Evolutionary conservation across 2,888 invertebrate genomes (phyloP), one percentile per base, ranked within the genome.

Genomic region (Leptinotarsa peninsularis): DNA sequence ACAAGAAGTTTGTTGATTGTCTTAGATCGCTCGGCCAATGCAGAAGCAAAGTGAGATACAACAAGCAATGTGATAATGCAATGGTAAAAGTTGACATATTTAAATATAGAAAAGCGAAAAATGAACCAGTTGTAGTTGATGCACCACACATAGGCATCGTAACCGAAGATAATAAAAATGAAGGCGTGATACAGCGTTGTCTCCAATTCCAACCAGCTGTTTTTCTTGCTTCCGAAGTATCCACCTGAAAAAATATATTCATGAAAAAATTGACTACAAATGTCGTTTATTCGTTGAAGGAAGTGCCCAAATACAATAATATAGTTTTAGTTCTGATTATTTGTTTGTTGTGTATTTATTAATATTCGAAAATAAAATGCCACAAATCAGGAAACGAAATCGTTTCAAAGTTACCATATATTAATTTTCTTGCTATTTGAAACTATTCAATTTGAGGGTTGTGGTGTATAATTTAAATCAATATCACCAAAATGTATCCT

Each of bases 91-190:
- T 66, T 71, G 4, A 78, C 27, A 50, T 78, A 79, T 60, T 49
- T 78, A 21, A 75, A 76, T 2, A 79, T 4, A 4, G 15, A 66
- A 43, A 72, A 79, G 15, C 66, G 67, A 21, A 76, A 69, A 13
- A 72, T n/a, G 14, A 27, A 18, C 78, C 76, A 76, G 2, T 66
- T 75, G 49, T 76, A 73, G 56, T 73, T 78, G 14, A 66, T 21
- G 56, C 68, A 77, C 70, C 72, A 74, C 21, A 77, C 68, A 18
- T 77, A 79, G 23, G 73, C 76, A 49, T 79, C 79, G 71, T 79
- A 79, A 43, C 74, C 72, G 50, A 72, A 77, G 14, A 77, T 70
- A 66, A 66, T 52, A 4, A 75, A 50, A 13, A 79, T 49, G 4
- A 69, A 21, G 4, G 73, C 5, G 68, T 78, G 74, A 52, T 71